phyloP scores from a whole-genome alignment of 2,797 vertebrate genomes.

The Chloroceryle inda region DNA sequence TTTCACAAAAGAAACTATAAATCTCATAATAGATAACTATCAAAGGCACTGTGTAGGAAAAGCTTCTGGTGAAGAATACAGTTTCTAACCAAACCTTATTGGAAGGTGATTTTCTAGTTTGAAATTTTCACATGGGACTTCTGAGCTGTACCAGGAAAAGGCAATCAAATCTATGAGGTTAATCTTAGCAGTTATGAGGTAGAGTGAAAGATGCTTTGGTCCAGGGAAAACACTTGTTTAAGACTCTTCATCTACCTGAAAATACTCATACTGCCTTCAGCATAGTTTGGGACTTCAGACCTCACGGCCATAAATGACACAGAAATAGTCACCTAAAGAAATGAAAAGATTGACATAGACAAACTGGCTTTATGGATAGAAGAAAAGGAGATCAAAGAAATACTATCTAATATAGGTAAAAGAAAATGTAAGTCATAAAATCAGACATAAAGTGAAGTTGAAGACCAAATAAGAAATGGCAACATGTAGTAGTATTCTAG shows the following conservation, averaged over 20 bases:
- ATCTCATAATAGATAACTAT: not conserved
- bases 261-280: not conserved
- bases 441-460: not conserved
- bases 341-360: not conserved
- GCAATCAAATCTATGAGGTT: not conserved
- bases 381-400: not conserved
- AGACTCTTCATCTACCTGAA: not conserved
- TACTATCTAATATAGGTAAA: not conserved
- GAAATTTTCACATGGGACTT: not conserved
- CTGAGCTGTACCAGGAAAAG: not conserved
- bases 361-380: not conserved
- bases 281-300: not conserved
- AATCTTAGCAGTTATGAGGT: not conserved
- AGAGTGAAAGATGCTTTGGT: not conserved
- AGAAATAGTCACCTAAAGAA: not conserved
- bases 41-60: not conserved
- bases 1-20: not conserved
- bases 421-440: not conserved
- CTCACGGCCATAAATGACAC: not conserved
- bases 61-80: too few species aligned
- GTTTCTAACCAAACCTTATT: not conserved
- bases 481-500: not conserved
- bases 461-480: not conserved
- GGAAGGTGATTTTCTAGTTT: not conserved
- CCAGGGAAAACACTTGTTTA: not conserved